These are phyloP conservation scores for Rhopalosiphum nymphaeae DNA, from an alignment of 2,888 invertebrate genomes.

Conservation along the genomic window DNA sequence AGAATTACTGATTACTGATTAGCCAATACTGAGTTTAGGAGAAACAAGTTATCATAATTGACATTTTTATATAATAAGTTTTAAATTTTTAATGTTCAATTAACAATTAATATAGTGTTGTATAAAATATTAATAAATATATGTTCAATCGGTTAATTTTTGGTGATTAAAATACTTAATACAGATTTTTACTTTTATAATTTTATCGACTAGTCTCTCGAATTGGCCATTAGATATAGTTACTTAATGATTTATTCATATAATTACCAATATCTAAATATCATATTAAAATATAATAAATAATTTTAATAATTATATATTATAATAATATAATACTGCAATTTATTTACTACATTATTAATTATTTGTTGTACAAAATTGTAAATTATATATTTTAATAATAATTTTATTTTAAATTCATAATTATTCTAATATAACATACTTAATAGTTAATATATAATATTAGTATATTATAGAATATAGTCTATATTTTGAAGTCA, in stretches of 20 bases:
- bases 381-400: not conserved
- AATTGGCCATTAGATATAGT: not conserved
- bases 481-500: not conserved
- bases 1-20: not conserved
- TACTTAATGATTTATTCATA: not conserved
- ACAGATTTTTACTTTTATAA: not conserved
- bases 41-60: not conserved
- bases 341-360: not conserved
- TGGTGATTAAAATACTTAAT: not conserved
- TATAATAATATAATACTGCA: not conserved
- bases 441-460: too few relatives aligned
- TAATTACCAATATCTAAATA: not conserved
- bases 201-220: not conserved
- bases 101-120: not conserved
- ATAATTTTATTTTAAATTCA: not conserved
- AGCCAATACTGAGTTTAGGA: not conserved
- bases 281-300: not conserved
- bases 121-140: not conserved
- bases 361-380: not conserved
- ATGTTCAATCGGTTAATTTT: not conserved
- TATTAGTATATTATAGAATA: not conserved
- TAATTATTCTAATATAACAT: not conserved
- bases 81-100: not conserved
- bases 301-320: not conserved
- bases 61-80: not conserved